Evolutionary conservation across 2,888 invertebrate species (phyloP), one percentile per base, ranked within the genome.

Genomic region (Macaria notata): DNA sequence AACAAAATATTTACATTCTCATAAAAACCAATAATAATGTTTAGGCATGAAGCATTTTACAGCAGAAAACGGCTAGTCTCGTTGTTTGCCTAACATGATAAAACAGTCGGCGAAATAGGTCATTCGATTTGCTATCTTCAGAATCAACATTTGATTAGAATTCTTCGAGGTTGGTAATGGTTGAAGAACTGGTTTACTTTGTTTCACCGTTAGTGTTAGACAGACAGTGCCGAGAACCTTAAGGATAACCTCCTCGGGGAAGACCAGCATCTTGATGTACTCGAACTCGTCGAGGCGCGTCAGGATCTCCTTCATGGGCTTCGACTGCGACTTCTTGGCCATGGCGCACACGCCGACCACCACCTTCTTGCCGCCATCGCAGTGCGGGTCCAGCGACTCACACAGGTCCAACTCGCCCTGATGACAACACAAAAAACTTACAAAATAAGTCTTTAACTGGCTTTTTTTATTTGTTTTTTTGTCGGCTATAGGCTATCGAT

Each of bases 281-380:
- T 98, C 98, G 83, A 99, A 99, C 86, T 99, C 98, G 74, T 98
- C 96, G 58, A 99, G 94, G 41, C 99, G 93, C 1, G 97, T 97
- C 57, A 99, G 94, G 73, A 99, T 99, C 89, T 99, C 99, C 80
- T 97, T 97, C 99, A 99, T 99, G 9, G 99, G 99, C 87, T 99
- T 99, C 66, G 99, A 98, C 81, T 98, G 97, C 41, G 99, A 98
- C 89, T 99, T 99, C 91, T 99, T 99, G 78, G 97, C 96, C 99
- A 99, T 99, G 69, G 99, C 99, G 93, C 99, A 99, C 60, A 99
- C 96, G 63, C 99, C 99, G 73, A 99, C 98, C 81, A 98, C 94
- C 73, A 99, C 98, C 79, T 98, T 97, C 85, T 97, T 97, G 74
- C 95, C 96, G 92, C 93, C 92, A 88, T 93, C 93, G 69, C 92